These are phyloP conservation scores for Lethenteron reissneri DNA, from an alignment of 2,113 vertebrate species.

Conservation along the genomic window DNA sequence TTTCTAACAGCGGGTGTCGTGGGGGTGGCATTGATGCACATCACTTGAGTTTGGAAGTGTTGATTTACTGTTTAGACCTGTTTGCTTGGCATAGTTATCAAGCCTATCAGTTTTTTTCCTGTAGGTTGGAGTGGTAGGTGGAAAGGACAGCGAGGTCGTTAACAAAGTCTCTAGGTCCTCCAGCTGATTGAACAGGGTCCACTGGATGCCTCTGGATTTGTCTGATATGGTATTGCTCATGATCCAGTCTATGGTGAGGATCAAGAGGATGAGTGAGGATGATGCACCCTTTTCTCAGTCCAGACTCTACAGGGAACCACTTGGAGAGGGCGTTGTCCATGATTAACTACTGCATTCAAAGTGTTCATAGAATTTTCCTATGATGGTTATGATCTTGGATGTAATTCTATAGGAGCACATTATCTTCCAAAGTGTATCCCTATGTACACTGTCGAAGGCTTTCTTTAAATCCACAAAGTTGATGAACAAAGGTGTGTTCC, in stretches of 20 bases:
- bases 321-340: background rate
- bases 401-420: background rate
- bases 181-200: background rate
- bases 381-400: background rate
- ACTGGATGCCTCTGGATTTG: background rate
- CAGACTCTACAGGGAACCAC: background rate
- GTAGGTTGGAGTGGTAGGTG: background rate
- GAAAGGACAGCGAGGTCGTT: background rate
- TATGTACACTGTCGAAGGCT: background rate
- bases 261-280: background rate
- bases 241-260: background rate
- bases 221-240: slow-evolving; percentile 3
- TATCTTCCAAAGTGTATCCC: background rate
- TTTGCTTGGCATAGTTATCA: no score
- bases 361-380: background rate
- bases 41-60: no score
- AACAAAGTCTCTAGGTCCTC: background rate
- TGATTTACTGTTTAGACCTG: no score
- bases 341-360: background rate
- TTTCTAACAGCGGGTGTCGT: no score
- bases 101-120: background rate
- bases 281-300: background rate
- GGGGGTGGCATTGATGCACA: no score
- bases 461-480: background rate
- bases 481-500: background rate